Conservation (phyloP, 2,113 vertebrate species). For the Scalopus aquaticus region DNA sequence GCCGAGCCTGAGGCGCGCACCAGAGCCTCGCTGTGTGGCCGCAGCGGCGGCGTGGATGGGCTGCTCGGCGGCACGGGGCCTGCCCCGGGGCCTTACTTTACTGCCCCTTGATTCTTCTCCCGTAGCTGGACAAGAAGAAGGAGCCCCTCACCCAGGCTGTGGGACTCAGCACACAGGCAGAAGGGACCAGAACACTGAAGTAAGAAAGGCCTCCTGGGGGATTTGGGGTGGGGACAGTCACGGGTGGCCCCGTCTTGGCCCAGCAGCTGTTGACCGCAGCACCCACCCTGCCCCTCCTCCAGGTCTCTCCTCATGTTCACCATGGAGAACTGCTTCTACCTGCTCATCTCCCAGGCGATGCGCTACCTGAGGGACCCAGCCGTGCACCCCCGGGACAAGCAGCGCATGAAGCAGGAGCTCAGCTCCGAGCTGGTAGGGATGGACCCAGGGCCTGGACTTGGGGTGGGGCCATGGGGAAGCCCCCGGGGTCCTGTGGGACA, state of each 20-base stretch:
- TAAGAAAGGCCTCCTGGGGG: slow-evolving; percentile 80
- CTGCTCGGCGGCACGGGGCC: no score
- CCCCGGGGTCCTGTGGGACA: not conserved
- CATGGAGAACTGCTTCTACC: slow-evolving; percentile 99
- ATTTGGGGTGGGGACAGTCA: not conserved
- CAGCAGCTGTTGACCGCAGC: not conserved
- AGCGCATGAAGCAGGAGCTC: slow-evolving; percentile 98
- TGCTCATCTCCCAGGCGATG: slow-evolving; percentile 96
- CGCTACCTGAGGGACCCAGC: slow-evolving; percentile 93
- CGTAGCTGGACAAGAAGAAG: slow-evolving; percentile 97
- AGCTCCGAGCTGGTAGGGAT: slow-evolving; percentile 95
- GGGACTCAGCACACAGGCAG: slow-evolving; percentile 88
- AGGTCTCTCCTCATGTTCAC: slow-evolving; percentile 97
- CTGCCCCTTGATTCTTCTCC: not conserved
- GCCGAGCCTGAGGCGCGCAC: no score
- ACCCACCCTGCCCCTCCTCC: not conserved
- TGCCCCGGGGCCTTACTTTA: not conserved
- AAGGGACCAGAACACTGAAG: slow-evolving; percentile 94
- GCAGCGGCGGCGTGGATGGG: no score
- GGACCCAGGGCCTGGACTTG: not conserved
- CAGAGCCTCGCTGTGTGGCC: no score
- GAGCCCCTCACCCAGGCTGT: slow-evolving; percentile 90
- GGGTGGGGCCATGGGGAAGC: not conserved
- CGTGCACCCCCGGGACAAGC: slow-evolving; percentile 94
- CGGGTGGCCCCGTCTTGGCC: not conserved